Percentiles rank a stretch among this genome's conserved stretches.
These are phyloP conservation scores for Cuniculus paca DNA, from an alignment of 2,797 vertebrate species.

Conservation along the genomic window DNA sequence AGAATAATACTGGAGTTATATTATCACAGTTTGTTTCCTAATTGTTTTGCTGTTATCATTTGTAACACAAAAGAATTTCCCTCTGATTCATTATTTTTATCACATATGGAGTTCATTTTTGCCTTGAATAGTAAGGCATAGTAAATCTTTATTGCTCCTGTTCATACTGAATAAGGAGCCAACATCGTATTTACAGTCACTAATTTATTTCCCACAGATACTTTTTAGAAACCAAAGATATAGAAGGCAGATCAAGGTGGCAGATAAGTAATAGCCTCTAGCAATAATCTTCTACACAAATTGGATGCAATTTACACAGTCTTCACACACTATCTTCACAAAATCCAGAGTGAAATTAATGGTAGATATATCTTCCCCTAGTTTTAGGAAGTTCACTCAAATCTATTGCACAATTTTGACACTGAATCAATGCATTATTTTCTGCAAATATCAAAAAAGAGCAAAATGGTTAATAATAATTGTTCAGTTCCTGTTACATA, in stretches of 20 bases:
- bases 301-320: background rate
- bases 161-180: background rate
- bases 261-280: too few relatives aligned
- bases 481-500: background rate
- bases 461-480: background rate
- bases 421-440: background rate
- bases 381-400: background rate
- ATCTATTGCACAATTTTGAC: background rate
- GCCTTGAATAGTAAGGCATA: background rate
- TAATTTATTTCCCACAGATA: background rate
- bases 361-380: background rate
- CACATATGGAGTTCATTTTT: background rate
- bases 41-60: background rate
- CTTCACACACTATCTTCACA: background rate
- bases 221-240: background rate
- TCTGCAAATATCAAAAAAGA: conserved; percentile 1
- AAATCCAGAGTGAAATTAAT: background rate
- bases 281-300: too few relatives aligned
- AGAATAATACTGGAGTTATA: background rate
- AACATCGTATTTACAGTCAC: background rate
- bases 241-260: background rate
- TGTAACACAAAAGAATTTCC: background rate
- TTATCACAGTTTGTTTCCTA: background rate
- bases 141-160: background rate
- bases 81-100: conserved; percentile 1